Percentiles rank a stretch among this genome's conserved stretches.
phyloP scores from a whole-genome alignment of 2,113 vertebrate genomes.

The Sinocyclocheilus rhinocerous region DNA sequence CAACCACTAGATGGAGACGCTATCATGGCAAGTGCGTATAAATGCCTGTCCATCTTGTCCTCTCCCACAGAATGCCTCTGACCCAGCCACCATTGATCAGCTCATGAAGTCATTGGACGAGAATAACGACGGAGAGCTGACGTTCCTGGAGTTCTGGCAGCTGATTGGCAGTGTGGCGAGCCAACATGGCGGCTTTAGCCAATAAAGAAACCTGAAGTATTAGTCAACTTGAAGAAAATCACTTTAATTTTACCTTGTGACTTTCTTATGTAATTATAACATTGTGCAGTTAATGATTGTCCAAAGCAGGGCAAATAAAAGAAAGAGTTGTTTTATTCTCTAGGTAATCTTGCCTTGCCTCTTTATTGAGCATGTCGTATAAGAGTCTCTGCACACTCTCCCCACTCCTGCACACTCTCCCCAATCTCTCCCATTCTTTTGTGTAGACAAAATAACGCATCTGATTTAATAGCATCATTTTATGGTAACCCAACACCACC shows the following conservation, averaged over 20 bases:
- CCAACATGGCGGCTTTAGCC: slow-evolving; percentile 71
- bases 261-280: slow-evolving; percentile 28
- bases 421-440: slow-evolving; percentile 33
- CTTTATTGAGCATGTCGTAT: slow-evolving; percentile 62
- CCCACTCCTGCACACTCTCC: not conserved
- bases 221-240: not conserved
- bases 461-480: slow-evolving; percentile 59
- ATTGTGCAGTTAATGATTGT: slow-evolving; percentile 56
- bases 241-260: not conserved
- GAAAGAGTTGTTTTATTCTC: slow-evolving; percentile 57
- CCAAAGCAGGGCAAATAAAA: slow-evolving; percentile 67
- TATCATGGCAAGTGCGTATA: slow-evolving; percentile 34
- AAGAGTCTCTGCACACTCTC: not conserved
- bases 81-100: slow-evolving; percentile 65
- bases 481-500: slow-evolving; percentile 61
- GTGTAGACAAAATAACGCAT: slow-evolving; percentile 13
- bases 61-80: slow-evolving; percentile 67
- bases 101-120: slow-evolving; percentile 76
- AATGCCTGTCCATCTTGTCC: slow-evolving; percentile 39
- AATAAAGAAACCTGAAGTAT: slow-evolving; percentile 47
- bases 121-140: slow-evolving; percentile 77
- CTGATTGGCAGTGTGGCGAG: slow-evolving; percentile 75
- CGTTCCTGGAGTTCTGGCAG: slow-evolving; percentile 79
- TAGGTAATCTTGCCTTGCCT: slow-evolving; percentile 57
- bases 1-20: slow-evolving; percentile 65